Percentiles rank a stretch among this genome's conserved stretches.
Conservation (phyloP, 2,797 vertebrate species). For the Sternotherus odoratus region DNA sequence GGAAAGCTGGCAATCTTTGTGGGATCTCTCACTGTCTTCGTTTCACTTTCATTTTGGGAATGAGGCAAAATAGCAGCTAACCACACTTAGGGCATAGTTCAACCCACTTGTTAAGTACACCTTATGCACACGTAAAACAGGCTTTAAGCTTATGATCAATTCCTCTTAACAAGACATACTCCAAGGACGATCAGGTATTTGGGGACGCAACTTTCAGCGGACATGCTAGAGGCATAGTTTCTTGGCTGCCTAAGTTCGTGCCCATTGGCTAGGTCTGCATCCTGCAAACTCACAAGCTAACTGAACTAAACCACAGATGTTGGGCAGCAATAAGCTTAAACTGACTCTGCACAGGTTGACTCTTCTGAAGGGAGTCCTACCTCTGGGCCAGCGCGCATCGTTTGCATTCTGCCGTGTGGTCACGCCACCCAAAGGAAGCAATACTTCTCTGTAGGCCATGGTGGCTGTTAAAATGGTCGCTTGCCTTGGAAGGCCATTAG, state of each 20-base stretch:
- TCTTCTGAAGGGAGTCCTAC: slow-evolving; percentile 61
- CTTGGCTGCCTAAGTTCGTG: neutral
- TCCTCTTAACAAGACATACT: neutral
- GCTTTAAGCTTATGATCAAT: neutral
- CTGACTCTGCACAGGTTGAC: slow-evolving; percentile 16
- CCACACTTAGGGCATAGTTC: neutral
- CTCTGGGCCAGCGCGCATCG: neutral
- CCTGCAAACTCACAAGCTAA: slow-evolving; percentile 54
- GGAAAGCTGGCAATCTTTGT: fast-evolving
- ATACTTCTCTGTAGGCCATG: neutral
- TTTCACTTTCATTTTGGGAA: neutral
- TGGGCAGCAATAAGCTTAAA: slow-evolving; percentile 47
- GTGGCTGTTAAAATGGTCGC: neutral
- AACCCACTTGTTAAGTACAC: neutral
- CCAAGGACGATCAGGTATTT: neutral
- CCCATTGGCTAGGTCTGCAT: slow-evolving; percentile 16
- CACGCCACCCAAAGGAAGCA: neutral
- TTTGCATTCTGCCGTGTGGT: too few species aligned
- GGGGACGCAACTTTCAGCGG: neutral
- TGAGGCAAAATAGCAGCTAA: neutral
- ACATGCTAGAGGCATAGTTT: neutral
- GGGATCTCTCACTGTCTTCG: neutral
- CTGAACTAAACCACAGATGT: slow-evolving; percentile 62
- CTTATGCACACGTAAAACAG: too few species aligned
- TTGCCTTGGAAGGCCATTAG: neutral